phyloP scores from a whole-genome alignment of 1,140 invertebrate species.

The Tetragonula clypearis region DNA sequence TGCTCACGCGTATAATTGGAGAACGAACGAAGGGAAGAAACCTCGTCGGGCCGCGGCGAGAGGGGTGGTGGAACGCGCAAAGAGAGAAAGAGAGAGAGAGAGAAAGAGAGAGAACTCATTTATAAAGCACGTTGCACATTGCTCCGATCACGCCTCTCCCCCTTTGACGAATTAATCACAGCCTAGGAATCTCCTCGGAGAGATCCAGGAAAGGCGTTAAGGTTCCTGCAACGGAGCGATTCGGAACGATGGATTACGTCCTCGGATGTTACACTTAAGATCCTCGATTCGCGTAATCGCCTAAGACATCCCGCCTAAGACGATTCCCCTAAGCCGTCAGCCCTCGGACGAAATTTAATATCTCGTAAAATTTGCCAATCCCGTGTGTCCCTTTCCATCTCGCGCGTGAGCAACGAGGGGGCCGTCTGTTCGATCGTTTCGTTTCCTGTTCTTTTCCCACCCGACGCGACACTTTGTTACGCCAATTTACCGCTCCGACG shows the following conservation, averaged over 20 bases:
- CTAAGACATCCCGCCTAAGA: background rate
- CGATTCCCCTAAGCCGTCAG: background rate
- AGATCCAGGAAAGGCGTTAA: background rate
- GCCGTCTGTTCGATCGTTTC: background rate
- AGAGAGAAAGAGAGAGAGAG: too few species aligned
- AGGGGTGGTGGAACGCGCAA: too few species aligned
- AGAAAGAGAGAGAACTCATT: background rate
- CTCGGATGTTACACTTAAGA: slow-evolving; percentile 1
- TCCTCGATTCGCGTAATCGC: slow-evolving; percentile 13
- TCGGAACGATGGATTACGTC: background rate
- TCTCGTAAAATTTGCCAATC: background rate
- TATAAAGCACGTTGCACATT: background rate
- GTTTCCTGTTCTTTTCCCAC: too few species aligned
- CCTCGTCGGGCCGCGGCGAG: too few species aligned
- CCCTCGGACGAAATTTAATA: background rate
- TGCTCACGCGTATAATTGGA: slow-evolving; percentile 21
- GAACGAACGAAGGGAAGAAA: slow-evolving; percentile 11
- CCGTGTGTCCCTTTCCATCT: too few species aligned
- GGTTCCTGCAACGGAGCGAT: background rate
- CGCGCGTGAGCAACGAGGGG: too few species aligned
- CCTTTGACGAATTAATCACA: slow-evolving; percentile 38
- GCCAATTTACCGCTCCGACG: background rate
- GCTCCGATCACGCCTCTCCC: background rate
- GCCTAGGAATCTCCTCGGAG: background rate
- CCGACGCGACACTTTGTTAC: background rate